These are phyloP conservation scores for Epirrhoe alternata DNA, from an alignment of 2,888 invertebrate genomes.

Conservation along the genomic window DNA sequence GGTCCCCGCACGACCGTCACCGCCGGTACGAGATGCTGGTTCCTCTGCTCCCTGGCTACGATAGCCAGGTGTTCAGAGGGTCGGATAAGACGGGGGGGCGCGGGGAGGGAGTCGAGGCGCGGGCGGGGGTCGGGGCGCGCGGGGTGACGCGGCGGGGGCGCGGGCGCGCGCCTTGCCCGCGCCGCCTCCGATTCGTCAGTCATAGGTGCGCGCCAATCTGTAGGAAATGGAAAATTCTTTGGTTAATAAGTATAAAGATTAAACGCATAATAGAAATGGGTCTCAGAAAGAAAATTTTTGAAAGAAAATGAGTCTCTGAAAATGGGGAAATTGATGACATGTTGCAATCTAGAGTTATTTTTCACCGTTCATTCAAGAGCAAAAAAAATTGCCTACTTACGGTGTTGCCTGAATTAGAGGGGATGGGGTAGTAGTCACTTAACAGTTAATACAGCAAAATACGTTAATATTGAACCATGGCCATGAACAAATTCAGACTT, in stretches of 20 bases:
- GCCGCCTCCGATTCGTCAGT: conserved; percentile 78
- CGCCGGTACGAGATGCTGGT: conserved; percentile 63
- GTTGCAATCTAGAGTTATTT: no score
- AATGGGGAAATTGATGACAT: no score
- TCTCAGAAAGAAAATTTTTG: no score
- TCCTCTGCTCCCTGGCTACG: conserved; percentile 64
- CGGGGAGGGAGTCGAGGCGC: conserved; percentile 50
- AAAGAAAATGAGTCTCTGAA: no score
- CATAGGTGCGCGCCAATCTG: conserved; percentile 84
- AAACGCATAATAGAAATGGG: no score
- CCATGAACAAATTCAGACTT: no score
- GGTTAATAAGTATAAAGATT: neutral
- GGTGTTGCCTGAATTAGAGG: no score
- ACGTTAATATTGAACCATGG: no score
- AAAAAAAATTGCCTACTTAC: no score
- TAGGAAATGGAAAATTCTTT: conserved; percentile 44
- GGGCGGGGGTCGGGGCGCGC: conserved; percentile 69
- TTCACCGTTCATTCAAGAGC: no score
- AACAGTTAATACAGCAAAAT: no score
- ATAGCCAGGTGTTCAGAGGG: conserved; percentile 78
- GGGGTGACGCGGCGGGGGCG: conserved; percentile 70
- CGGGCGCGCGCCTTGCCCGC: conserved; percentile 72
- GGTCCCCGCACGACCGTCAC: conserved; percentile 68
- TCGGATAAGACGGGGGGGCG: conserved; percentile 73
- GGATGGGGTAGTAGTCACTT: no score